These are phyloP conservation scores for Hyles lineata DNA, from an alignment of 2,888 invertebrate genomes.

Conservation along the genomic window DNA sequence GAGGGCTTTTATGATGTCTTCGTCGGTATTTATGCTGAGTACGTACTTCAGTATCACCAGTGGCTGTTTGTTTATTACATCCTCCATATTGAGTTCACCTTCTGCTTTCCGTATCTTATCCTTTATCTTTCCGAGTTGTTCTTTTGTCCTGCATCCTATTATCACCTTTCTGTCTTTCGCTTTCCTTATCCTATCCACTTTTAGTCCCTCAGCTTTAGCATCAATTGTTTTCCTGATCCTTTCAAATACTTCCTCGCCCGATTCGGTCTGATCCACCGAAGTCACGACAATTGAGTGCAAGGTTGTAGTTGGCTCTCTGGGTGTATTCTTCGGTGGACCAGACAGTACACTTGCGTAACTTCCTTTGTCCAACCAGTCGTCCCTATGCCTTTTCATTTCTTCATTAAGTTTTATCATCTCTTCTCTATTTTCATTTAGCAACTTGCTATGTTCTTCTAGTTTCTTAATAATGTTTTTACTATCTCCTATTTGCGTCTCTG, in stretches of 20 bases:
- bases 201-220: background rate
- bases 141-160: background rate
- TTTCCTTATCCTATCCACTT: background rate
- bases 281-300: background rate
- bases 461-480: background rate
- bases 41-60: background rate
- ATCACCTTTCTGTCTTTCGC: background rate
- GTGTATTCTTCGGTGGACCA: background rate
- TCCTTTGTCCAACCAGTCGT: background rate
- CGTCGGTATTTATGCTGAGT: background rate
- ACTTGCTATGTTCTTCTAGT: background rate
- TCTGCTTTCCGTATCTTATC: background rate
- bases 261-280: background rate
- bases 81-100: background rate
- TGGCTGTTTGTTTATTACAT: background rate
- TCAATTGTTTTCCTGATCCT: background rate
- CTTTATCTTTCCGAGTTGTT: background rate
- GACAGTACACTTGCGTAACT: background rate
- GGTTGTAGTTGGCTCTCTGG: background rate
- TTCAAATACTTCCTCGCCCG: background rate
- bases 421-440: too few relatives aligned
- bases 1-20: too few relatives aligned
- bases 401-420: background rate
- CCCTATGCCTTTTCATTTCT: background rate
- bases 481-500: background rate